phyloP scores from a whole-genome alignment of 2,888 invertebrate genomes.

The Lepeophtheirus nordmannii region DNA sequence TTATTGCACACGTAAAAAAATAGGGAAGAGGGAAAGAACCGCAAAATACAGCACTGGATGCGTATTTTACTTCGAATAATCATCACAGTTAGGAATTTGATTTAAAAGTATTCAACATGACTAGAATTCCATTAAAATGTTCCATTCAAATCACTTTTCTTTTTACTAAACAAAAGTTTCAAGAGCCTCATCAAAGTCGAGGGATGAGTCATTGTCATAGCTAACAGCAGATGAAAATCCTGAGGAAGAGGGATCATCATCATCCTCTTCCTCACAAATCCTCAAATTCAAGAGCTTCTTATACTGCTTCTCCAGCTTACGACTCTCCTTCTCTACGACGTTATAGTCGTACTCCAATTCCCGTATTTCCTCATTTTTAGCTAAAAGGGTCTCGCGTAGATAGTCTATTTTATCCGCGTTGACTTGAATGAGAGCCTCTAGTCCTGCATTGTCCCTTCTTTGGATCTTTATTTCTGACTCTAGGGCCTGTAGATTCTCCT shows the following conservation, averaged over 20 bases:
- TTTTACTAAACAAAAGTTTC: background rate
- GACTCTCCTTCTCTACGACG: background rate
- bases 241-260: background rate
- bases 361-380: background rate
- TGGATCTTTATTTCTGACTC: background rate
- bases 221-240: constrained; percentile 3
- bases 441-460: background rate
- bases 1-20: too few species aligned
- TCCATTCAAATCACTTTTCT: too few species aligned
- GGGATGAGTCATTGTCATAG: constrained; percentile 2
- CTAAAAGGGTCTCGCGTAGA: background rate
- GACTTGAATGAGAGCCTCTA: background rate
- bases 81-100: too few species aligned
- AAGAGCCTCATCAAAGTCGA: background rate
- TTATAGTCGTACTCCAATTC: background rate
- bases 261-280: background rate
- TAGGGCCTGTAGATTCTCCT: background rate
- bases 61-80: too few species aligned
- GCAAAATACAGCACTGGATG: too few species aligned
- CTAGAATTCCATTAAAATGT: too few species aligned
- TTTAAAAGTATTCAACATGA: too few species aligned
- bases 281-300: background rate
- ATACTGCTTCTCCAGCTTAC: background rate
- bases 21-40: too few species aligned
- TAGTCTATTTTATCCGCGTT: background rate